Evolutionary conservation across 1,140 invertebrate species (phyloP).

Genomic region (Geopemphigus sp.): DNA sequence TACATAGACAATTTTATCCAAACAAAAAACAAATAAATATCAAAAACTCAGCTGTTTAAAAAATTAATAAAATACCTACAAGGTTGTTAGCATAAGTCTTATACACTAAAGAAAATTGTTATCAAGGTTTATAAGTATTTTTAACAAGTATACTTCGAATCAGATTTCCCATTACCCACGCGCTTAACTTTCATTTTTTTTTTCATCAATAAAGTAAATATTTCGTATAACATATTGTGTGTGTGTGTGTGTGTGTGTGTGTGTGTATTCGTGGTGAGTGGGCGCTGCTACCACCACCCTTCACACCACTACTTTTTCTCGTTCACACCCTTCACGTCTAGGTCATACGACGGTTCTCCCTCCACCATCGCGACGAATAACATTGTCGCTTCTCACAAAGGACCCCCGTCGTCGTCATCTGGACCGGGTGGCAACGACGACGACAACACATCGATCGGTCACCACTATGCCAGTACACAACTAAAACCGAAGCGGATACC

Average conservation of each 20-base stretch:
- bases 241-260: neutral
- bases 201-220: slow-evolving; percentile 13
- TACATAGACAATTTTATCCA: too few species aligned
- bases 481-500: neutral
- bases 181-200: neutral
- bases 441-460: slow-evolving; percentile 32
- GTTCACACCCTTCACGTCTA: neutral
- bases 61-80: too few species aligned
- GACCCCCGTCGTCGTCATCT: slow-evolving; percentile 31
- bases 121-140: slow-evolving; percentile 2
- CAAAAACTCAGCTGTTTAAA: too few species aligned
- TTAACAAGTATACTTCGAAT: slow-evolving; percentile 1
- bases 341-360: neutral
- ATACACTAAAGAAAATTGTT: too few species aligned
- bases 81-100: too few species aligned
- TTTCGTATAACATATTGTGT: neutral
- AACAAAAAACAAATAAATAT: too few species aligned
- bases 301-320: too few species aligned
- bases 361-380: neutral
- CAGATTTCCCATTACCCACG: slow-evolving; percentile 23
- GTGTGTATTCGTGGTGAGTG: slow-evolving; percentile 41
- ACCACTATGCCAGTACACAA: neutral
- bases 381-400: slow-evolving; percentile 30
- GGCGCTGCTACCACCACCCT: slow-evolving; percentile 8
- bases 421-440: neutral